phyloP scores from a whole-genome alignment of 2,888 invertebrate species.

The Keiferia lycopersicella region DNA sequence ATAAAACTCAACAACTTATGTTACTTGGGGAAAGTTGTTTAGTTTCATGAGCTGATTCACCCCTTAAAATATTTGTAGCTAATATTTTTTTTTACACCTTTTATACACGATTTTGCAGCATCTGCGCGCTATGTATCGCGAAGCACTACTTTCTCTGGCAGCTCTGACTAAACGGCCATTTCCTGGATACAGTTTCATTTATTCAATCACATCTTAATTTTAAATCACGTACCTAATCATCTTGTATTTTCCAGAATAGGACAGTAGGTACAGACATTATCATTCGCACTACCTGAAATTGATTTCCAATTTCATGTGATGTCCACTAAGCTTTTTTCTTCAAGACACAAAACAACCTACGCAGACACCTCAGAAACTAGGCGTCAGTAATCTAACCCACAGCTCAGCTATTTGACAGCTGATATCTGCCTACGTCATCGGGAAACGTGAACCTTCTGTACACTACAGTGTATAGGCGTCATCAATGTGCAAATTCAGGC shows the following conservation, averaged over 20 bases:
- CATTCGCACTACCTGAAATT: too few relatives aligned
- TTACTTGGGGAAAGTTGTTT: too few relatives aligned
- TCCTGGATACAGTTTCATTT: too few relatives aligned
- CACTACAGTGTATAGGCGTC: background rate
- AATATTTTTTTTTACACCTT: too few relatives aligned
- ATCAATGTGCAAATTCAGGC: constrained; percentile 17
- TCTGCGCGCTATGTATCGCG: constrained; percentile 78
- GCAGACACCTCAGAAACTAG: constrained; percentile 4
- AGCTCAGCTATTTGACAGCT: background rate
- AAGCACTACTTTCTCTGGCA: constrained; percentile 75
- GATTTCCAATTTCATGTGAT: background rate
- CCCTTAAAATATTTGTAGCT: too few relatives aligned
- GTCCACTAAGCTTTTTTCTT: background rate
- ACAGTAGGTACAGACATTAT: too few relatives aligned
- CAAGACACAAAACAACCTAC: constrained; percentile 8
- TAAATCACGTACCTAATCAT: too few relatives aligned
- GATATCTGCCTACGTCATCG: constrained; percentile 15
- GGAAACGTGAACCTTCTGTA: too few relatives aligned
- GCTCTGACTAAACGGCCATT: constrained; percentile 51
- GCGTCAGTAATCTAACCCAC: constrained; percentile 14
- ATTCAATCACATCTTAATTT: too few relatives aligned
- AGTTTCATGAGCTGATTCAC: too few relatives aligned
- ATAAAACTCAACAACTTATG: too few relatives aligned
- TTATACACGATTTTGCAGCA: constrained; percentile 56
- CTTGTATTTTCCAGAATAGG: too few relatives aligned